Conservation (phyloP, 2,888 invertebrate genomes). For the Chloroclystis v-ata region DNA sequence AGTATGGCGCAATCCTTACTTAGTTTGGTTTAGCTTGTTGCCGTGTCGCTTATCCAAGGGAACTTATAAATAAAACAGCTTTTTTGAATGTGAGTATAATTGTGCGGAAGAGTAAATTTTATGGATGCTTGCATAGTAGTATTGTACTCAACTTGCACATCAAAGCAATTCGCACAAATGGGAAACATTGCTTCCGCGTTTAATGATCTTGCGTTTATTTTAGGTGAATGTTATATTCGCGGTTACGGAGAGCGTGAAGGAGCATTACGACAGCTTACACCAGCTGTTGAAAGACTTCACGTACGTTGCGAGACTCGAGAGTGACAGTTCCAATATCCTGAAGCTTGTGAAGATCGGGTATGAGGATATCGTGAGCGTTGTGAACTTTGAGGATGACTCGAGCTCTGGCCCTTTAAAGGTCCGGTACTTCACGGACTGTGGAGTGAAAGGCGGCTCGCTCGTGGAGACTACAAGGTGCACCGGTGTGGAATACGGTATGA, state of each 20-base stretch:
- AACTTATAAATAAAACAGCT: no score
- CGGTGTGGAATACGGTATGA: constrained; percentile 79
- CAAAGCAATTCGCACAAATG: constrained; percentile 1
- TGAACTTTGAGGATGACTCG: constrained; percentile 79
- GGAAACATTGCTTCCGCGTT: neutral
- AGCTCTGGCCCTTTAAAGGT: constrained; percentile 80
- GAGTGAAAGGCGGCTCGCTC: constrained; percentile 64
- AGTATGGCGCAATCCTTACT: no score
- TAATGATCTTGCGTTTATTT: constrained; percentile 28
- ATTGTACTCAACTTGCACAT: neutral
- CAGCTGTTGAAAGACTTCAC: constrained; percentile 84
- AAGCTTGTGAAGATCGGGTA: constrained; percentile 89
- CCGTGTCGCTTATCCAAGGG: no score
- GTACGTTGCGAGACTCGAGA: constrained; percentile 86
- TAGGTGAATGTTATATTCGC: constrained; percentile 92
- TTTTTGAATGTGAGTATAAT: no score
- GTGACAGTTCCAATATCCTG: constrained; percentile 91
- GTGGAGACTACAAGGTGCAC: constrained; percentile 78
- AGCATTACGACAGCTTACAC: constrained; percentile 83
- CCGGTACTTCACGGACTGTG: constrained; percentile 85
- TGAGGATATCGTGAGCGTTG: constrained; percentile 83
- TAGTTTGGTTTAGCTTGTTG: no score
- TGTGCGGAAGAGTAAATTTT: no score
- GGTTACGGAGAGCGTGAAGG: constrained; percentile 83
- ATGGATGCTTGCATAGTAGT: no score